A percentile compares a stretch with the other conserved stretches of the same genome.
Conservation (phyloP, 2,113 vertebrate genomes). For the Salvelinus namaycush region DNA sequence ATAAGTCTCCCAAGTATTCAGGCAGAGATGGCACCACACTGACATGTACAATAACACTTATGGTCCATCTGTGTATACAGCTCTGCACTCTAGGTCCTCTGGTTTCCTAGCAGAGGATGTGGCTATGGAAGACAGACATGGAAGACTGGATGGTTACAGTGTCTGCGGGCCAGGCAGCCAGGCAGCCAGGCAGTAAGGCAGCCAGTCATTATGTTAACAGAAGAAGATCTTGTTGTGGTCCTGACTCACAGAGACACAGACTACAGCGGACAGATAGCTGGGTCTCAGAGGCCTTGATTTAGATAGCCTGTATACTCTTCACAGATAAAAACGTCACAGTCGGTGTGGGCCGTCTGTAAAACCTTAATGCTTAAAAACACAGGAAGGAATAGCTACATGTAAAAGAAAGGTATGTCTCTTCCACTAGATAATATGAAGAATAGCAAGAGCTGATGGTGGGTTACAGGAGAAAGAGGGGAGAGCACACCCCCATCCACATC, state of each 20-base stretch:
- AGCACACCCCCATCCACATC: too few relatives aligned
- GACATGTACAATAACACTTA: background rate
- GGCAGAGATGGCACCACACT: too few relatives aligned
- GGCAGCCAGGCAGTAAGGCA: constrained; percentile 12
- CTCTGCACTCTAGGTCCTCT: background rate
- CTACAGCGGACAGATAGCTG: constrained; percentile 28
- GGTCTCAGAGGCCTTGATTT: constrained; percentile 35
- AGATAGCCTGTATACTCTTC: constrained; percentile 22
- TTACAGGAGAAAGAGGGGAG: too few relatives aligned
- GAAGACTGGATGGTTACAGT: constrained; percentile 42
- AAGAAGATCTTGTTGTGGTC: constrained; percentile 32
- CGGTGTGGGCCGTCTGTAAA: constrained; percentile 4
- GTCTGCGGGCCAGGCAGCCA: constrained; percentile 31
- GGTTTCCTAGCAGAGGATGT: constrained; percentile 27
- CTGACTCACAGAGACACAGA: background rate
- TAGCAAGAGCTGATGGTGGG: too few relatives aligned
- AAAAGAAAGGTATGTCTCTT: background rate
- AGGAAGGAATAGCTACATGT: background rate
- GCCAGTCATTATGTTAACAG: constrained; percentile 23
- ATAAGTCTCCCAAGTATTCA: background rate
- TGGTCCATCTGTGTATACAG: background rate
- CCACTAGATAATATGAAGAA: background rate
- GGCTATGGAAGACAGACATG: constrained; percentile 29
- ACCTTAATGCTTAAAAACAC: constrained; percentile 8
- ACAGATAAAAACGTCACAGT: constrained; percentile 24